These are phyloP conservation scores for Forbesichthys papilliferus DNA, from an alignment of 2,113 vertebrate species.

Conservation along the genomic window DNA sequence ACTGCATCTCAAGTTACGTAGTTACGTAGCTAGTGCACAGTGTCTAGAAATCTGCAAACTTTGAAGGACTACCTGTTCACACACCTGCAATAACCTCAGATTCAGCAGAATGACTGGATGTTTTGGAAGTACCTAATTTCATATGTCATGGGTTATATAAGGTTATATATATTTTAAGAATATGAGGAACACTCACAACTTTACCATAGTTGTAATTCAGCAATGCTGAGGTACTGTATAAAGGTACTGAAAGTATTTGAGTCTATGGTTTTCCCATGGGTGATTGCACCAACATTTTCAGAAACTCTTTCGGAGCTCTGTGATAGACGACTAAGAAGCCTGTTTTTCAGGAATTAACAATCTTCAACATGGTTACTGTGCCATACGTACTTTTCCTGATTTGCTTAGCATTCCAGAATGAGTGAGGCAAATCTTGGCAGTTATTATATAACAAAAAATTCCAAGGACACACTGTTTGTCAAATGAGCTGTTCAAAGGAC, in stretches of 20 bases:
- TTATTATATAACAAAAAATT: conserved; percentile 74
- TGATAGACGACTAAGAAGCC: conserved; percentile 22
- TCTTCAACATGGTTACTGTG: conserved; percentile 25
- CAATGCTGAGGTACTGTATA: conserved; percentile 23
- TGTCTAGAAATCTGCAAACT: conserved; percentile 30
- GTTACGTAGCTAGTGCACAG: conserved; percentile 30
- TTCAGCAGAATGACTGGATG: conserved; percentile 28
- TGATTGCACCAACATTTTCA: conserved; percentile 16
- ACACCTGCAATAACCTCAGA: conserved; percentile 14
- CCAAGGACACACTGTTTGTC: conserved; percentile 53
- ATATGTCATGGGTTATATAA: neutral
- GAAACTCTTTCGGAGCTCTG: conserved; percentile 40
- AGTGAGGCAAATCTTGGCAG: conserved; percentile 53
- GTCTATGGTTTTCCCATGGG: conserved; percentile 21
- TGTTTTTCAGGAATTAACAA: conserved; percentile 25
- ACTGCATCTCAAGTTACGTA: conserved; percentile 43
- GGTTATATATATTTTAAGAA: conserved; percentile 22
- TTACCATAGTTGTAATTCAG: neutral
- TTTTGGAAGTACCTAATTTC: conserved; percentile 4
- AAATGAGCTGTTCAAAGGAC: conserved; percentile 53
- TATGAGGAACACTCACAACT: conserved; percentile 23
- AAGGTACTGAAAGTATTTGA: conserved; percentile 24
- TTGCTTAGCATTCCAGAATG: conserved; percentile 33
- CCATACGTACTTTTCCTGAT: conserved; percentile 25
- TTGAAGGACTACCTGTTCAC: conserved; percentile 35